A percentile compares a stretch with the other conserved stretches of the same genome.
Evolutionary conservation across 2,113 vertebrate species (phyloP).

Genomic region (Oplegnathus fasciatus): DNA sequence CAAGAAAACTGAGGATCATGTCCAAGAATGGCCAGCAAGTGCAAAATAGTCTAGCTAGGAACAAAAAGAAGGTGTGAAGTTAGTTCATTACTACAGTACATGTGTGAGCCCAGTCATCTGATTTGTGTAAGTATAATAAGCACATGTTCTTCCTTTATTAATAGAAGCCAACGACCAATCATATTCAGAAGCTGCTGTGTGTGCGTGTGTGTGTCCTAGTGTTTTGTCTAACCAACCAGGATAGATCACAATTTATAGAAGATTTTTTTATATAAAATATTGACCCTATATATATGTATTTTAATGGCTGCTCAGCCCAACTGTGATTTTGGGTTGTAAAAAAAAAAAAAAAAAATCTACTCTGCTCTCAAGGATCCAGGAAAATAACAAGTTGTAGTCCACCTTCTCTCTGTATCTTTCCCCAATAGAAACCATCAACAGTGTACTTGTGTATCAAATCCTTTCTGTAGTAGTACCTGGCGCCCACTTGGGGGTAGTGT

Average conservation of each 20-base stretch:
- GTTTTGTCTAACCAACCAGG: neutral
- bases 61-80: neutral
- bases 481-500: constrained; percentile 62
- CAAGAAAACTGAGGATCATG: too few species aligned
- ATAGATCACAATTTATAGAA: neutral
- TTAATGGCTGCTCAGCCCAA: neutral
- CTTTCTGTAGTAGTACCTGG: neutral
- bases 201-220: neutral
- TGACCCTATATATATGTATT: neutral
- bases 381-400: neutral
- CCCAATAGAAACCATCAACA: neutral
- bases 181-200: neutral
- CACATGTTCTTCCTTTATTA: neutral
- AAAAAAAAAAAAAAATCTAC: too few species aligned
- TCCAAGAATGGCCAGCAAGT: neutral
- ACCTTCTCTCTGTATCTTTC: neutral
- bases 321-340: neutral
- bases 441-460: neutral
- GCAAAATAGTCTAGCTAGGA: neutral
- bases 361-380: neutral
- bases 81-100: neutral
- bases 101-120: neutral
- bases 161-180: neutral
- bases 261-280: neutral
- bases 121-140: neutral